Percentiles rank a stretch among this genome's conserved stretches.
These are phyloP conservation scores for Sycophila texana DNA, from an alignment of 2,888 invertebrate species.

Conservation along the genomic window DNA sequence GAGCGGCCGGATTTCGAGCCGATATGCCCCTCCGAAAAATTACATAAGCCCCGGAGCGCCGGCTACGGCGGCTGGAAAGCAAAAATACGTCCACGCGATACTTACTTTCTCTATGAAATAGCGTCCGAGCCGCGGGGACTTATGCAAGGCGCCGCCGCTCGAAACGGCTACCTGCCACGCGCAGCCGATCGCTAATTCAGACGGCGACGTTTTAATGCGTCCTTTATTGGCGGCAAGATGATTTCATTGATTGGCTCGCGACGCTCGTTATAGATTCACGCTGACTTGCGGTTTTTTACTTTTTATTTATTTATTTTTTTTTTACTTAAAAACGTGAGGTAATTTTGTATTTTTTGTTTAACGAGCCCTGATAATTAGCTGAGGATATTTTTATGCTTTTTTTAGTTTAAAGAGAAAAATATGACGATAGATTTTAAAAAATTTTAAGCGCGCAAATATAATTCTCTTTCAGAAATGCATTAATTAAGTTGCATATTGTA, in stretches of 20 bases:
- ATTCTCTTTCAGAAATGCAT: too few relatives aligned
- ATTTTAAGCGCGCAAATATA: too few relatives aligned
- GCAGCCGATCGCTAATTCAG: slow-evolving; percentile 48
- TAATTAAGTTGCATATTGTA: too few relatives aligned
- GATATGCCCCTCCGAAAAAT: slow-evolving; percentile 29
- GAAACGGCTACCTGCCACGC: slow-evolving; percentile 62
- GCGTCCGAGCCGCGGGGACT: slow-evolving; percentile 59
- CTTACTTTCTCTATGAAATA: slow-evolving; percentile 76
- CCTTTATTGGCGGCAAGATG: too few relatives aligned
- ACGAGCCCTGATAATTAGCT: too few relatives aligned
- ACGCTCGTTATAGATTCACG: neutral
- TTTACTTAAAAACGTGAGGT: too few relatives aligned
- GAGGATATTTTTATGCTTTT: too few relatives aligned
- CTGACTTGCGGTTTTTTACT: too few relatives aligned
- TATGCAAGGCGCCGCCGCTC: slow-evolving; percentile 67
- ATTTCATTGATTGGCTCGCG: neutral
- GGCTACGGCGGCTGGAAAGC: slow-evolving; percentile 31
- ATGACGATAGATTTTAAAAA: too few relatives aligned
- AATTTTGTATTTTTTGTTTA: too few relatives aligned
- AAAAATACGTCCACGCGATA: slow-evolving; percentile 61
- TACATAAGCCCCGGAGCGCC: slow-evolving; percentile 36
- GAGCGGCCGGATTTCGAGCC: slow-evolving; percentile 37
- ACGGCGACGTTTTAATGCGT: slow-evolving; percentile 10
- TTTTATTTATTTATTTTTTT: too few relatives aligned
- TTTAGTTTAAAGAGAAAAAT: too few relatives aligned